These are phyloP conservation scores for Rhaphigaster nebulosa DNA, from an alignment of 2,888 invertebrate species.

Conservation along the genomic window DNA sequence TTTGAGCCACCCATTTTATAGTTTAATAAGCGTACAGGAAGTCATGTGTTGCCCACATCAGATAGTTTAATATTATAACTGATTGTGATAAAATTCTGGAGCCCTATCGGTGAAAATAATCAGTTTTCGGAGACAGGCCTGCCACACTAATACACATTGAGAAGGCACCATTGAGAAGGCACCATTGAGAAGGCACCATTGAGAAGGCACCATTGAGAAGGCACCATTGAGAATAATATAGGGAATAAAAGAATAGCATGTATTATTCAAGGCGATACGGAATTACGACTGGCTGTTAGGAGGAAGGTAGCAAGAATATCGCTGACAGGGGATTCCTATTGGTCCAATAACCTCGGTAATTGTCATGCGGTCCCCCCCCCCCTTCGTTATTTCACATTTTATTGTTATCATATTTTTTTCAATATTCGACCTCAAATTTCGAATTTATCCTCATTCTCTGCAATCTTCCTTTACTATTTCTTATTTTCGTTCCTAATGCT, in stretches of 20 bases:
- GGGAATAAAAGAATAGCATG: neutral
- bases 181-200: neutral
- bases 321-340: slow-evolving; percentile 20
- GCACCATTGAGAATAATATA: neutral
- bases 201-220: neutral
- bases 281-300: slow-evolving; percentile 10
- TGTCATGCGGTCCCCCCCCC: neutral
- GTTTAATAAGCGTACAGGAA: no score
- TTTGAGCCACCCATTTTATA: no score
- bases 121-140: neutral
- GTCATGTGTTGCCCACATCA: no score
- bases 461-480: neutral
- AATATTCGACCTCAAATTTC: neutral
- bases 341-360: slow-evolving; percentile 35
- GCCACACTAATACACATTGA: no score
- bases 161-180: neutral
- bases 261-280: slow-evolving; percentile 16
- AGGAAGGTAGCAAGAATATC: neutral
- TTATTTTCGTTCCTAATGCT: neutral
- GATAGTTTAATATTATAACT: no score
- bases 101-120: neutral
- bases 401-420: neutral
- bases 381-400: slow-evolving; percentile 4
- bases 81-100: no score
- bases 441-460: neutral